Base-by-base conservation (phyloP, 2,888 invertebrate genomes). In the Oscheius sp. region DNA sequence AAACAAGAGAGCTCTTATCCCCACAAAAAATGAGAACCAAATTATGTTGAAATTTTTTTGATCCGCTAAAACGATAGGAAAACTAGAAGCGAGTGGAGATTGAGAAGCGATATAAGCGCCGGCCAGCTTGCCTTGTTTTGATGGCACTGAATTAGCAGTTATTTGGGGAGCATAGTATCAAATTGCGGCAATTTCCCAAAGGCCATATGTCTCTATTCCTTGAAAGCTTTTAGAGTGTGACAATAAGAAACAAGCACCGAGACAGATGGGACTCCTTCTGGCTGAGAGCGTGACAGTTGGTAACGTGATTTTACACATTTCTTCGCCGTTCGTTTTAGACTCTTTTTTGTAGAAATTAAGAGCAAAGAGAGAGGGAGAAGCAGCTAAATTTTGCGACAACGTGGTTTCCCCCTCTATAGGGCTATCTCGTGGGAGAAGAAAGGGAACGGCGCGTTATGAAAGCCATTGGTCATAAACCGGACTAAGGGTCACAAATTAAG, bases 401-500 rank as follows among this genome's bases (percentile, higher is more conserved):
- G 48, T 52, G 27, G n/a, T 52, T 29, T n/a, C n/a, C n/a, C 29
- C 8, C 4, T 27, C 10, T 27, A 52, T 27, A 23, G 52, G 42
- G 25, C 29, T 52, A 52, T 52, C 52, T 25, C 52, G 52, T n/a
- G 42, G 57, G 57, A 57, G 37, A 57, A 34, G 23, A 34, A 31
- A 57, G 29, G 25, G 61, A 61, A 58, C 45, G 61, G 27, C 29
- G 25, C 42, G 45, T 15, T 17, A 45, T 29, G 42, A 61, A 57
- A 55, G 39, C 23, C 37, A 20, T 20, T 34, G 39, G 57, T 25
- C 61, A 45, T 29, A 45, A 61, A 61, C 61, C 61, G 45, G 61
- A n/a, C 61, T 31, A 61, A 42, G 45, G 61, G 61, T 61, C 61
- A 57, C 37, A 61, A 61, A 61, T 45, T 61, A 61, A 61, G 29